Evolutionary conservation across 2,888 invertebrate genomes (phyloP), one percentile per base, ranked within the genome.

Genomic region (Latheticus oryzae): DNA sequence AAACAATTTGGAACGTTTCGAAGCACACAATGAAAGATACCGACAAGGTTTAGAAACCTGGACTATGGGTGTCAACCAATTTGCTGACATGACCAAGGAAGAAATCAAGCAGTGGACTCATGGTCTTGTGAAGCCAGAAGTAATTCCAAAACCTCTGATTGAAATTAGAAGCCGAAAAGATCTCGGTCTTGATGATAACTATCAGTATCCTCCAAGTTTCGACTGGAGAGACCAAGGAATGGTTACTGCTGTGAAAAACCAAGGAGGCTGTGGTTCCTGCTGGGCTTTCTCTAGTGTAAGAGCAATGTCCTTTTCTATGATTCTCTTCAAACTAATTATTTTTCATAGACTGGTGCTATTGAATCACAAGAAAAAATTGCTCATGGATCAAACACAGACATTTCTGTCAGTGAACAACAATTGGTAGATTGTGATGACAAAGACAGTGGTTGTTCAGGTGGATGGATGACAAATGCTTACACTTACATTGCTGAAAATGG

Each of bases 391-490:
- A 33, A 33, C 23, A 3, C 16, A 4, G 33, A 47, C 32, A 47
- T 47, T 9, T 47, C 47, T n/a, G 5, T 35, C 9, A 48, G 48
- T n/a, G 48, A 48, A 26, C 48, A 48, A 26, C 35, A 48, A 17
- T 17, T 48, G 1, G 48, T 48, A 0, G 48, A 48, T 13, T 48
- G 48, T n/a, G 48, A 70, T 13, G 64, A 56, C 5, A 35, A 15
- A 1, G 17, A 15, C 5, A 4, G 7, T 5, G 52, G 52, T 3
- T 52, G 52, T 8, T 1, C 2, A 3, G 52, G 52, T 4, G 52
- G 52, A 15, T 52, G 52, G 52, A 52, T 52, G 52, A 33, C 11
- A 1, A 19, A 40, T 9, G 52, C 52, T 5, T 52, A 12, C 33
- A 17, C 9, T 11, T 52, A 52, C 11, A 13, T 52, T 3, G 19